A percentile compares a stretch with the other conserved stretches of the same genome.
Evolutionary conservation across 2,888 invertebrate genomes (phyloP).

Genomic region (Dolomedes plantarius): DNA sequence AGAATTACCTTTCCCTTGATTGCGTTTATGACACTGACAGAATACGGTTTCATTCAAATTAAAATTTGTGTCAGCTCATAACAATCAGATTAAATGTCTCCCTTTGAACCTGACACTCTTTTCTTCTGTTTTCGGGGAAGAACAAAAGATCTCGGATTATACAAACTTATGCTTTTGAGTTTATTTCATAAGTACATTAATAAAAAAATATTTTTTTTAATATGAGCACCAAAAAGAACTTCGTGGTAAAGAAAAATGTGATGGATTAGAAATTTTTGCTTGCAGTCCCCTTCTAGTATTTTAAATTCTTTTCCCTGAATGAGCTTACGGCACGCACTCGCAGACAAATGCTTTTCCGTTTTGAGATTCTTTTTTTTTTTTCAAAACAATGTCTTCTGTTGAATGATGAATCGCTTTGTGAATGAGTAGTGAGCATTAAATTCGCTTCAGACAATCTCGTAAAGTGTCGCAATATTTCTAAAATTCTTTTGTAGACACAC

Average conservation of each 20-base stretch:
- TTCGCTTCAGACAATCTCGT: slow-evolving; percentile 2
- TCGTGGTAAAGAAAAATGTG: background rate
- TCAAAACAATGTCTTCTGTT: background rate
- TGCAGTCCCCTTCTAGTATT: background rate
- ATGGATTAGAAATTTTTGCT: background rate
- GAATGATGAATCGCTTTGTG: slow-evolving; percentile 8
- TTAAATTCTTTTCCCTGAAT: background rate
- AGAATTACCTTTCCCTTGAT: background rate
- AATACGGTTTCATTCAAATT: background rate
- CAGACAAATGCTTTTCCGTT: background rate
- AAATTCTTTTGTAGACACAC: background rate
- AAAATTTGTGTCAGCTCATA: background rate
- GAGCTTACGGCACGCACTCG: background rate
- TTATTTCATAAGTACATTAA: no score
- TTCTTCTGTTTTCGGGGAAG: no score
- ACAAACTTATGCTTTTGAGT: no score
- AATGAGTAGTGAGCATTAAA: slow-evolving; percentile 4
- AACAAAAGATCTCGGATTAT: no score
- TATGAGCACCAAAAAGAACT: no score
- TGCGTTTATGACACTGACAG: background rate
- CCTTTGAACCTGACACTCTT: no score
- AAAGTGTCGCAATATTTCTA: background rate
- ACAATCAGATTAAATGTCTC: background rate
- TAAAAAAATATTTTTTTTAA: no score
- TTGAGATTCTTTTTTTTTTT: background rate